phyloP scores from a whole-genome alignment of 2,113 vertebrate species.

The Sylvilagus bachmani region DNA sequence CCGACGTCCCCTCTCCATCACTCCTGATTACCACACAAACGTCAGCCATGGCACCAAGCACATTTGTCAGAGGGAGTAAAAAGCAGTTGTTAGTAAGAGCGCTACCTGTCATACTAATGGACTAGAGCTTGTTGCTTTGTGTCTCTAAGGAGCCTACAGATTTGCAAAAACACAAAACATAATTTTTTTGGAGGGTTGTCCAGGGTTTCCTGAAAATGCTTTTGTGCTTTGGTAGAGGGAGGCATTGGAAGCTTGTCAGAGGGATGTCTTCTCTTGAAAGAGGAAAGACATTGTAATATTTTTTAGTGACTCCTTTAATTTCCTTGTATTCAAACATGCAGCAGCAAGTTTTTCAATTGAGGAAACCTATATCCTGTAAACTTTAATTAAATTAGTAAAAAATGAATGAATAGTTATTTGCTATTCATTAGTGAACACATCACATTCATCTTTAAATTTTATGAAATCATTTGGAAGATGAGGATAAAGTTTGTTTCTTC shows the following conservation, averaged over 20 bases:
- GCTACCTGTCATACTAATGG: conserved; percentile 91
- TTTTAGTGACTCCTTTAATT: not conserved
- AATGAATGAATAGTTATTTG: not conserved
- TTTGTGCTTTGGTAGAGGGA: conserved; percentile 49
- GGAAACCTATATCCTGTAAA: not conserved
- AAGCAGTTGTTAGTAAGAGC: conserved; percentile 92
- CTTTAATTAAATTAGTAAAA: conserved; percentile 30
- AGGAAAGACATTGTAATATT: not conserved
- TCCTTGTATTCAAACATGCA: conserved; percentile 1
- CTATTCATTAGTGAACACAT: not conserved
- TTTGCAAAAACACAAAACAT: conserved; percentile 82
- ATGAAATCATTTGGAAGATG: not conserved
- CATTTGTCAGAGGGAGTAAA: conserved; percentile 93
- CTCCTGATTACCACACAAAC: conserved; percentile 94
- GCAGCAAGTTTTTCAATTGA: not conserved
- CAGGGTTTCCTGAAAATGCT: conserved; percentile 72
- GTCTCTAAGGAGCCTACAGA: conserved; percentile 78
- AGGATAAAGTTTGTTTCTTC: not conserved
- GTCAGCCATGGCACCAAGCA: conserved; percentile 89
- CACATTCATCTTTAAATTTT: not conserved
- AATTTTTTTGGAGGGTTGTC: conserved; percentile 66
- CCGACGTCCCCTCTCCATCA: conserved; percentile 93
- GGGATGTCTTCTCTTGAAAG: conserved; percentile 30
- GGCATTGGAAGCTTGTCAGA: not conserved
- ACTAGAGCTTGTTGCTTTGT: conserved; percentile 81